Evolutionary conservation across 2,888 invertebrate genomes (phyloP).

Genomic region (Andricus quercusramuli): DNA sequence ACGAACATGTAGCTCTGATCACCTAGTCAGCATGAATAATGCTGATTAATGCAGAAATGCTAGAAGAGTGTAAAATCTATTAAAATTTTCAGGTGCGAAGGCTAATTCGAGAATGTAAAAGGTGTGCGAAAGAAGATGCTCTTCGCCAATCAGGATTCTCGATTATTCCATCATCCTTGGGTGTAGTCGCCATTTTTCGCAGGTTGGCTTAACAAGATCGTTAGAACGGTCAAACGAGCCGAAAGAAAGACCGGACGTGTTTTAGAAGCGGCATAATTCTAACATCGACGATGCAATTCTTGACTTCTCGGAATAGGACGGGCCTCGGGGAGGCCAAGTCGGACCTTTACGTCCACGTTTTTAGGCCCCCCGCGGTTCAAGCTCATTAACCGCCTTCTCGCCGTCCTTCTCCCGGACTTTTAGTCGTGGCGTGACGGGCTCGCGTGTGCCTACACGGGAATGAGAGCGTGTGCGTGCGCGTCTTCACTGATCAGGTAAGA

Average conservation of each 20-base stretch:
- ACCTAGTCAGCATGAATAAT: too few species aligned
- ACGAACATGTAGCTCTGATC: too few species aligned
- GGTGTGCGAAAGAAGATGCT: not conserved
- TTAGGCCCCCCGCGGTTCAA: slow-evolving; percentile 72
- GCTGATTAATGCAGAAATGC: too few species aligned
- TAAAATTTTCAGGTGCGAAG: too few species aligned
- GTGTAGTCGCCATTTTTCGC: slow-evolving; percentile 5
- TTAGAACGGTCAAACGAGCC: slow-evolving; percentile 37
- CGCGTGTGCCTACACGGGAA: slow-evolving; percentile 53
- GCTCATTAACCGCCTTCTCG: slow-evolving; percentile 74
- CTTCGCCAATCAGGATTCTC: not conserved
- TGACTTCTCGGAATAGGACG: slow-evolving; percentile 63
- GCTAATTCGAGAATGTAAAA: not conserved
- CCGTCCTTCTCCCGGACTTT: slow-evolving; percentile 49
- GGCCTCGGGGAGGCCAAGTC: slow-evolving; percentile 42
- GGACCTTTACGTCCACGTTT: slow-evolving; percentile 50
- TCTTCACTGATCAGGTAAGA: slow-evolving; percentile 74
- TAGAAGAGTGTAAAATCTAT: too few species aligned
- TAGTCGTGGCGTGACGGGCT: slow-evolving; percentile 54
- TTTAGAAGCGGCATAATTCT: slow-evolving; percentile 29
- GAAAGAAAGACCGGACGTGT: slow-evolving; percentile 40
- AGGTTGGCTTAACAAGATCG: slow-evolving; percentile 34
- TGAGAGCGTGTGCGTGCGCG: slow-evolving; percentile 52
- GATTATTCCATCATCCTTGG: slow-evolving; percentile 17
- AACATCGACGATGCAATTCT: slow-evolving; percentile 56